Evolutionary conservation across 2,888 invertebrate genomes (phyloP).

Genomic region (Drosophila borealis): DNA sequence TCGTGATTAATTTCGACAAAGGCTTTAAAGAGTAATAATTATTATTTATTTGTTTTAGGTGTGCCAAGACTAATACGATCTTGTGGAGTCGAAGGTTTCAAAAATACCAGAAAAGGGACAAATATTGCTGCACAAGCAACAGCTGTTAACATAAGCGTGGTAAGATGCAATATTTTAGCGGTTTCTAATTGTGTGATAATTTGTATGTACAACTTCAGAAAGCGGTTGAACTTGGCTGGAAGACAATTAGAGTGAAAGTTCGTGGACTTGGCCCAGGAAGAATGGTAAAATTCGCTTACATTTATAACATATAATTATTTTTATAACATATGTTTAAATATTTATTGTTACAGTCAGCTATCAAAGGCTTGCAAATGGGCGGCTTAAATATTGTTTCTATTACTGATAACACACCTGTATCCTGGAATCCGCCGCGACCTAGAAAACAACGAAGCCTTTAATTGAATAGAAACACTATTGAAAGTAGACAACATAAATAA

Average conservation of each 20-base stretch:
- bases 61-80: slow-evolving; percentile 88
- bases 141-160: slow-evolving; percentile 91
- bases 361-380: slow-evolving; percentile 97
- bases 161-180: slow-evolving; percentile 84
- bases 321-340: slow-evolving; percentile 7
- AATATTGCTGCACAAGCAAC: slow-evolving; percentile 98
- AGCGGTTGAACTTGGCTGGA: slow-evolving; percentile 90
- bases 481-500: slow-evolving; percentile 9
- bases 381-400: slow-evolving; percentile 96
- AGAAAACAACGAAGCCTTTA: slow-evolving; percentile 94
- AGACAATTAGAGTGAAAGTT: slow-evolving; percentile 91
- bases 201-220: slow-evolving; percentile 86
- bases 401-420: slow-evolving; percentile 95
- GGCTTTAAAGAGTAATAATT: too few species aligned
- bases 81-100: slow-evolving; percentile 97
- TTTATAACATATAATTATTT: background rate
- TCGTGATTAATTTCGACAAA: background rate
- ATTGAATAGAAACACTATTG: slow-evolving; percentile 55
- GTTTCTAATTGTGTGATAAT: background rate
- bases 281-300: slow-evolving; percentile 88
- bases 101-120: slow-evolving; percentile 97
- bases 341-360: slow-evolving; percentile 89
- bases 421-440: slow-evolving; percentile 93
- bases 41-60: slow-evolving; percentile 82
- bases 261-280: slow-evolving; percentile 95